Conservation (phyloP, 92 coral and sea anemone species). For the Metridium senile region DNA sequence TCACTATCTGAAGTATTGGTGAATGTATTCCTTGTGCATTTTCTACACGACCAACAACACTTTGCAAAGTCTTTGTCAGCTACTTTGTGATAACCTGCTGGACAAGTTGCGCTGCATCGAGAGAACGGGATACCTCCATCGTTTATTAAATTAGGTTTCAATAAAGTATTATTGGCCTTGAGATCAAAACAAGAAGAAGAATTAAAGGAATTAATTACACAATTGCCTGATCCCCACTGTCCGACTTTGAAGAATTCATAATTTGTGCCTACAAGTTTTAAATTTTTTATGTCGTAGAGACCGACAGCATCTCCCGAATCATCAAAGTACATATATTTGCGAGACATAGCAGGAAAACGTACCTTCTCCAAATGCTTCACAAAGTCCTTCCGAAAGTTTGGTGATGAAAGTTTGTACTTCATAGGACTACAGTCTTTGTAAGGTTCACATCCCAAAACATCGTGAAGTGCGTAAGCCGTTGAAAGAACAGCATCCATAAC, state of each 20-base stretch:
- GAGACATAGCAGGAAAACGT: slow-evolving; percentile 69
- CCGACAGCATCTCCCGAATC: slow-evolving; percentile 73
- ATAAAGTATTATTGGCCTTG: no score
- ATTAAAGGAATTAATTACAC: not conserved
- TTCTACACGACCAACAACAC: slow-evolving; percentile 87
- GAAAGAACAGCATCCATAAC: slow-evolving; percentile 89
- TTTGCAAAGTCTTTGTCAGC: slow-evolving; percentile 64
- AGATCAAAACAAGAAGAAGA: slow-evolving; percentile 21
- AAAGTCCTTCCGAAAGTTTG: slow-evolving; percentile 40
- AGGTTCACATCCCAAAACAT: slow-evolving; percentile 73
- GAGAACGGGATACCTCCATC: slow-evolving; percentile 49
- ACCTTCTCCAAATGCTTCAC: slow-evolving; percentile 58
- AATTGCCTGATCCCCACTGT: slow-evolving; percentile 59
- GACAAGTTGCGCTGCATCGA: slow-evolving; percentile 59
- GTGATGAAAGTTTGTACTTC: slow-evolving; percentile 15
- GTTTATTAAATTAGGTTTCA: slow-evolving; percentile 1
- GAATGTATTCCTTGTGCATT: slow-evolving; percentile 64
- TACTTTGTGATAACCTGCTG: slow-evolving; percentile 70
- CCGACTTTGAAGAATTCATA: slow-evolving; percentile 66
- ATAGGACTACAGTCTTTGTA: slow-evolving; percentile 55
- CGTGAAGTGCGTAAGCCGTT: slow-evolving; percentile 74
- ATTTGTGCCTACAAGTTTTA: slow-evolving; percentile 55
- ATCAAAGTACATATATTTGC: slow-evolving; percentile 58
- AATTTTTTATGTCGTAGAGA: slow-evolving; percentile 67
- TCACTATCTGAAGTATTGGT: slow-evolving; percentile 64